Conservation (phyloP, 2,888 invertebrate genomes). For the Gandaritis pyraliata region DNA sequence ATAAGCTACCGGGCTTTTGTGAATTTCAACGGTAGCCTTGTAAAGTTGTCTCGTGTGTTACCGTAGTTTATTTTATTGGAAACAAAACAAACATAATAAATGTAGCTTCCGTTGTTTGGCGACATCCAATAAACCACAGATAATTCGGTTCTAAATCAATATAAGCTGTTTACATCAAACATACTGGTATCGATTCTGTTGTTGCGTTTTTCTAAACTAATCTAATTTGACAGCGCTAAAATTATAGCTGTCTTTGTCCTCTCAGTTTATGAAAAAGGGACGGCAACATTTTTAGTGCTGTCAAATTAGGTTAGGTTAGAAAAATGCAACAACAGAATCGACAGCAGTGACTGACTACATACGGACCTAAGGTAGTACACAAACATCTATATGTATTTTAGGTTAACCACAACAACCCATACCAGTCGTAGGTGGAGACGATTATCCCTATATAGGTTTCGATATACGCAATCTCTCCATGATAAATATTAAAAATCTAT, state of each 20-base stretch:
- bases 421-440: constrained; percentile 22
- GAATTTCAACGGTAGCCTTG: constrained; percentile 16
- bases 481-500: background rate
- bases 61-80: constrained; percentile 15
- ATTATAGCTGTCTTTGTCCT: too few relatives aligned
- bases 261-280: too few relatives aligned
- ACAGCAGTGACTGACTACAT: too few relatives aligned
- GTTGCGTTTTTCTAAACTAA: too few relatives aligned
- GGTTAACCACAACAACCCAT: background rate
- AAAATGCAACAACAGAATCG: too few relatives aligned
- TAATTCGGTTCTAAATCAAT: constrained; percentile 32
- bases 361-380: too few relatives aligned
- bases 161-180: constrained; percentile 35
- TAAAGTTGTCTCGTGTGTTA: constrained; percentile 13
- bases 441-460: constrained; percentile 30
- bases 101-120: constrained; percentile 23
- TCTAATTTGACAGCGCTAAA: too few relatives aligned
- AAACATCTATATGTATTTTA: background rate
- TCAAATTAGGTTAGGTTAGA: too few relatives aligned
- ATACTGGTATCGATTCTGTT: too few relatives aligned
- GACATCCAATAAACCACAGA: constrained; percentile 23
- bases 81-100: constrained; percentile 25
- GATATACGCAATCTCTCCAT: constrained; percentile 24
- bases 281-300: too few relatives aligned
- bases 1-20: constrained; percentile 22